Percentiles rank a stretch among this genome's conserved stretches.
phyloP scores from a whole-genome alignment of 2,888 invertebrate genomes.

The Euplagia quadripunctaria region DNA sequence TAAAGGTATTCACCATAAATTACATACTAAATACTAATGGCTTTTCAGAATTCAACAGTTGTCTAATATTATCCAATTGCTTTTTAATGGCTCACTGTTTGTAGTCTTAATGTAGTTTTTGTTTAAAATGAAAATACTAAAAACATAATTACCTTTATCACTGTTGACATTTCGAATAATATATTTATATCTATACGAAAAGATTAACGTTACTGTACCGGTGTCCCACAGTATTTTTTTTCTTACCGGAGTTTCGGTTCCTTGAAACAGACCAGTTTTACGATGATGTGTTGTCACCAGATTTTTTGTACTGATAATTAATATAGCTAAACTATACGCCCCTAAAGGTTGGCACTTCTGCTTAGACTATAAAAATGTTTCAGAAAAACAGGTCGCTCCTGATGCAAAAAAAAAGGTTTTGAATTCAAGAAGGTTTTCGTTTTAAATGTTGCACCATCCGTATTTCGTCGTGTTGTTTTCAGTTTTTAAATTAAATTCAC shows the following conservation, averaged over 20 bases:
- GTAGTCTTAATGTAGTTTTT: background rate
- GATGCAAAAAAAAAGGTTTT: constrained; percentile 6
- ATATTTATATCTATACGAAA: background rate
- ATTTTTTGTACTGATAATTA: constrained; percentile 56
- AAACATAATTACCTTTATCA: background rate
- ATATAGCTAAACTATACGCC: constrained; percentile 55
- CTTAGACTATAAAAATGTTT: constrained; percentile 31
- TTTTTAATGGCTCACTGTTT: too few species aligned
- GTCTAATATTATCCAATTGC: background rate
- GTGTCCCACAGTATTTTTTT: constrained; percentile 36
- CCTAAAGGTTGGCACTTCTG: constrained; percentile 40
- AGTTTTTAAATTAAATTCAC: background rate
- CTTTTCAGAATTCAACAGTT: background rate
- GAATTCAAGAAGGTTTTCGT: constrained; percentile 4
- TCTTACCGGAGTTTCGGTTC: constrained; percentile 38
- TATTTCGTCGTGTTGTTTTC: background rate
- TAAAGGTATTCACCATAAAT: background rate
- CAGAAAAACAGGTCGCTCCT: constrained; percentile 23
- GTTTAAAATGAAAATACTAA: background rate
- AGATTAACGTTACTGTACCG: background rate
- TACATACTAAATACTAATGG: background rate
- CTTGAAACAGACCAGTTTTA: constrained; percentile 50
- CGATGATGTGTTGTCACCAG: constrained; percentile 56
- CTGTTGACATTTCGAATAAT: constrained; percentile 1
- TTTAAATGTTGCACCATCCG: background rate